A percentile compares a stretch with the other conserved stretches of the same genome.
phyloP scores from a whole-genome alignment of 2,888 invertebrate genomes.

The Sphaerolaimus hirsutus region DNA sequence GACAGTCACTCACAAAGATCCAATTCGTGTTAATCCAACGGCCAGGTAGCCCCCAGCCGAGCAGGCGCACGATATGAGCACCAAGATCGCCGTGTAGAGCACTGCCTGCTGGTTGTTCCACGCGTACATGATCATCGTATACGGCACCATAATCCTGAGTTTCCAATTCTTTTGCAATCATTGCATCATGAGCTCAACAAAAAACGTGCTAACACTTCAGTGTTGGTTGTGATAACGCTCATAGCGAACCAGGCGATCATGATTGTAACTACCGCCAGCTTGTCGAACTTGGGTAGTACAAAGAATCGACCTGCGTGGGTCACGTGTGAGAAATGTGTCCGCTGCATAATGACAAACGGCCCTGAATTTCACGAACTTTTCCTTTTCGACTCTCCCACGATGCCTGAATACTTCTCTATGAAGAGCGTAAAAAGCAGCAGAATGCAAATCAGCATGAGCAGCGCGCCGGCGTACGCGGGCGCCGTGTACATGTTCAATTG shows the following conservation, averaged over 20 bases:
- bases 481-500: background rate
- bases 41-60: background rate
- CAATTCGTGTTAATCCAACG: background rate
- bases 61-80: background rate
- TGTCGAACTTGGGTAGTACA: background rate
- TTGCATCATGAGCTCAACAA: no score
- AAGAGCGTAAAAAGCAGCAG: background rate
- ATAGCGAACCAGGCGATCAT: background rate
- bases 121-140: background rate
- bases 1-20: background rate
- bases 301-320: no score
- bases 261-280: background rate
- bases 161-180: background rate
- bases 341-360: background rate
- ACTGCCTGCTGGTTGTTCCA: background rate
- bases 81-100: background rate
- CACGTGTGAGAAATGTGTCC: background rate
- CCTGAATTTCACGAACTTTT: background rate
- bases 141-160: background rate
- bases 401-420: constrained; percentile 1
- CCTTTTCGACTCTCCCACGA: background rate
- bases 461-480: background rate
- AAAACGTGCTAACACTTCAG: background rate
- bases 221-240: background rate
- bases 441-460: background rate